Evolutionary conservation across 2,797 vertebrate species (phyloP).

Genomic region (Numenius phaeopus): DNA sequence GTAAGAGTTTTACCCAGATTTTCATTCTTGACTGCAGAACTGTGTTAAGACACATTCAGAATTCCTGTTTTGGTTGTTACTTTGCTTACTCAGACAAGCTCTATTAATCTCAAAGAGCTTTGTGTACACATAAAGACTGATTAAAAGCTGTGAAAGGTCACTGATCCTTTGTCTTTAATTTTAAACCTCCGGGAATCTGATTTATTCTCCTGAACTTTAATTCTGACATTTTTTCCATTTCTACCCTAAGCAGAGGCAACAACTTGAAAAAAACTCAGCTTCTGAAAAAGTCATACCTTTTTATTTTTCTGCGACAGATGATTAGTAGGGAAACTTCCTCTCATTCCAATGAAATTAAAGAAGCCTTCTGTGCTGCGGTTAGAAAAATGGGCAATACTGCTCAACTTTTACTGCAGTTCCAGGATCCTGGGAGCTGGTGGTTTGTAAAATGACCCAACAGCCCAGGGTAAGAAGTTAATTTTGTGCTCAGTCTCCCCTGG

Average conservation of each 20-base stretch:
- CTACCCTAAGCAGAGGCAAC: not conserved
- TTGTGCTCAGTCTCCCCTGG: not conserved
- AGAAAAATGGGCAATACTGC: not conserved
- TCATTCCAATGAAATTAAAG: not conserved
- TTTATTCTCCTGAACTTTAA: conserved; percentile 8
- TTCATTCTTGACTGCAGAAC: conserved; percentile 42
- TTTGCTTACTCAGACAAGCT: not conserved
- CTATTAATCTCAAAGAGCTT: not conserved
- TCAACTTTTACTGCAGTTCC: not conserved
- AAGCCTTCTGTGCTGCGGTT: not conserved
- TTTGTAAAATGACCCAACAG: not conserved
- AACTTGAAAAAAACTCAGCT: not conserved
- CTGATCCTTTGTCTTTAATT: conserved; percentile 10
- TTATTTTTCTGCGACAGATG: not conserved
- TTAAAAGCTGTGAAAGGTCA: conserved; percentile 11
- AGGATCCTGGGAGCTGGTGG: not conserved
- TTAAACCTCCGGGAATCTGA: not conserved
- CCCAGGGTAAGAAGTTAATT: not conserved
- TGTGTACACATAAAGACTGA: conserved; percentile 1
- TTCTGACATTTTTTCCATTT: not conserved
- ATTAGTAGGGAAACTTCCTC: not conserved
- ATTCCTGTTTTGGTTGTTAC: not conserved
- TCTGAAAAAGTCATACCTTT: not conserved
- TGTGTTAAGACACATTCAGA: not conserved
- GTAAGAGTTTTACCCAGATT: conserved; percentile 48